A percentile compares a stretch with the other conserved stretches of the same genome.
Conservation (phyloP, 2,113 vertebrate species). For the Emberiza fucata region DNA sequence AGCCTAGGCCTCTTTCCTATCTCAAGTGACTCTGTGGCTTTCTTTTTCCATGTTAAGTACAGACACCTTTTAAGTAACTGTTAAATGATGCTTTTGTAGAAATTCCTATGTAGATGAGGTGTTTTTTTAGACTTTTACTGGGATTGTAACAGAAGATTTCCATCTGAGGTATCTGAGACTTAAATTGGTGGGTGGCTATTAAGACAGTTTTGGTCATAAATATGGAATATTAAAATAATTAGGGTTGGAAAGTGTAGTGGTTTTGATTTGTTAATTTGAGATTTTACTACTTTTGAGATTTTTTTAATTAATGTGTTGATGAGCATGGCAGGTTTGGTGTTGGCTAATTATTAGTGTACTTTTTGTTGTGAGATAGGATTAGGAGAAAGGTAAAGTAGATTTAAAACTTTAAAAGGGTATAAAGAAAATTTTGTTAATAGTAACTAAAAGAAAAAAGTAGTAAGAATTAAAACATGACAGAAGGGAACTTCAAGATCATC, state of each 20-base stretch:
- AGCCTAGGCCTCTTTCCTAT: not conserved
- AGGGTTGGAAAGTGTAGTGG: too few relatives aligned
- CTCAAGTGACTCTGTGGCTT: not conserved
- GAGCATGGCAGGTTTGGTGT: too few relatives aligned
- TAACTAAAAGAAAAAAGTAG: too few relatives aligned
- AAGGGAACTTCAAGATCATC: not conserved
- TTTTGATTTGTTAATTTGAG: too few relatives aligned
- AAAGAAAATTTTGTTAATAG: too few relatives aligned
- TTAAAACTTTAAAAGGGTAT: too few relatives aligned
- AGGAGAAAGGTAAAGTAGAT: too few relatives aligned
- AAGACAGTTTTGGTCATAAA: not conserved
- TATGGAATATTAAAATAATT: not conserved
- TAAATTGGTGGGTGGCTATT: not conserved
- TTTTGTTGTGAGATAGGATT: too few relatives aligned
- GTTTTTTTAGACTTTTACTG: not conserved
- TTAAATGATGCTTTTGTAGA: not conserved
- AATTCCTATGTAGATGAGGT: not conserved
- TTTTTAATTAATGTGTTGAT: too few relatives aligned
- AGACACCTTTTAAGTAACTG: not conserved
- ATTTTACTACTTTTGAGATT: too few relatives aligned
- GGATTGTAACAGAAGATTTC: not conserved
- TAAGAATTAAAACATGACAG: too few relatives aligned
- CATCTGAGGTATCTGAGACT: not conserved
- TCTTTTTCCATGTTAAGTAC: not conserved
- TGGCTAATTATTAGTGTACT: too few relatives aligned